Evolutionary conservation across 2,113 vertebrate species (phyloP), one percentile per base, ranked within the genome.

Genomic region (Gadus macrocephalus): DNA sequence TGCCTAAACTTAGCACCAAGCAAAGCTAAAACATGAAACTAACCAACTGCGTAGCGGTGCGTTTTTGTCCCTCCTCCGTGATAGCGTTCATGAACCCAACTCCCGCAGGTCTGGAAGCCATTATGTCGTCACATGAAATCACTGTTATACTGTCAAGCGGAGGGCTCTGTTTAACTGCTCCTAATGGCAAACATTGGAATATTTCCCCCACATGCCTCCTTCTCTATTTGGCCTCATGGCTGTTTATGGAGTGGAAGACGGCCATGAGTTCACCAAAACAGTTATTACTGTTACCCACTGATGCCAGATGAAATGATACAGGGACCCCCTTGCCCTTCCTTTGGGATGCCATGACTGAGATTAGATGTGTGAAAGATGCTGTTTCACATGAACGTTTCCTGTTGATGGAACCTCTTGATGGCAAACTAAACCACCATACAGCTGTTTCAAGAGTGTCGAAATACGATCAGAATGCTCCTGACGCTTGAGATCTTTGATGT

Each of bases 121-220:
- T 88, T 81, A 80, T 15, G 28, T 22, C 65, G 31, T 73, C 19
- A 71, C n/a, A 68, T 67, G 38, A 68, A 69, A 70, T 82, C 17
- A 67, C 53, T 71, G 62, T 73, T 83, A 22, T 66, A 62, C 25
- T 42, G 60, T 83, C 28, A 53, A 64, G 55, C 42, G 53, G 25
- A 75, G 61, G 63, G 22, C 49, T 49, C 42, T 49, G 19, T 61
- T 35, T 20, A 75, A 61, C 69, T 19, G 64, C 72, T 66, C 65
- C 59, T 67, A 56, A 42, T 72, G 68, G 64, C 67, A 76, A 75
- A 77, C 63, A 11, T 66, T 64, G 27, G 20, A 62, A 31, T 71
- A 58, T 62, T 60, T n/a, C 62, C 15, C 67, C 42, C 28, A 12
- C 60, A 31, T 60, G 6, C 59, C 69, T 64, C 31, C 69, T 38